Evolutionary conservation across 1,140 invertebrate species (phyloP).

Genomic region (Macrobrachium rosenbergii): DNA sequence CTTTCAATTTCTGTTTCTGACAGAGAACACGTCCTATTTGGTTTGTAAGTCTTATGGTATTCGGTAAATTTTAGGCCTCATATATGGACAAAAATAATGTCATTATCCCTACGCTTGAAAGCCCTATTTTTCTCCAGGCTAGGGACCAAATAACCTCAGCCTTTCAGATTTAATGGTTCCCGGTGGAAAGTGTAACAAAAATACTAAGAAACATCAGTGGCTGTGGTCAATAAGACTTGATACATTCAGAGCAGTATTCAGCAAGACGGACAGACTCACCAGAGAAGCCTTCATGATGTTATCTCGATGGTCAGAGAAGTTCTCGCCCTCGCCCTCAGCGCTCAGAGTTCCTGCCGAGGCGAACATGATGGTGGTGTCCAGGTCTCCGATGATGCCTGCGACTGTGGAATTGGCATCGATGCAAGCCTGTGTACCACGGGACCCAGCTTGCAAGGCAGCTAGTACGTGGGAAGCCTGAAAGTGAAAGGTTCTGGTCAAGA

Average conservation of each 20-base stretch:
- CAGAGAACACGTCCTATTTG: no score
- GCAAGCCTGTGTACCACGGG: slow-evolving; percentile 95
- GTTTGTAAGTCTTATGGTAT: no score
- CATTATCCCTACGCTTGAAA: no score
- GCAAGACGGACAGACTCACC: slow-evolving; percentile 37
- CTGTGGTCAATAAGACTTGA: no score
- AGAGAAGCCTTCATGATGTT: slow-evolving; percentile 98
- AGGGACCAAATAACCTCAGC: no score
- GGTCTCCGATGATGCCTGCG: slow-evolving; percentile 97
- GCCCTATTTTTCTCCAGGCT: no score
- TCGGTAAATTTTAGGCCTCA: no score
- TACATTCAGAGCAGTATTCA: background rate
- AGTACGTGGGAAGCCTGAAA: slow-evolving; percentile 79
- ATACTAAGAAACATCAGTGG: background rate
- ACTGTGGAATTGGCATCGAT: slow-evolving; percentile 98
- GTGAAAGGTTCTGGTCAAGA: background rate
- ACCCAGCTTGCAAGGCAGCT: slow-evolving; percentile 90
- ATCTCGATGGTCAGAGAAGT: slow-evolving; percentile 83
- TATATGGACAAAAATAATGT: no score
- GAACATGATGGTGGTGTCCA: slow-evolving; percentile 99
- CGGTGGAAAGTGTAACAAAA: no score
- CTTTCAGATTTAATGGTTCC: no score
- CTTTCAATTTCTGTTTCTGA: no score
- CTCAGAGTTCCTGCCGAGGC: slow-evolving; percentile 97
- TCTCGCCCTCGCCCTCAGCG: slow-evolving; percentile 89